These are phyloP conservation scores for Noturus placidus DNA, from an alignment of 2,113 vertebrate genomes.

Conservation along the genomic window DNA sequence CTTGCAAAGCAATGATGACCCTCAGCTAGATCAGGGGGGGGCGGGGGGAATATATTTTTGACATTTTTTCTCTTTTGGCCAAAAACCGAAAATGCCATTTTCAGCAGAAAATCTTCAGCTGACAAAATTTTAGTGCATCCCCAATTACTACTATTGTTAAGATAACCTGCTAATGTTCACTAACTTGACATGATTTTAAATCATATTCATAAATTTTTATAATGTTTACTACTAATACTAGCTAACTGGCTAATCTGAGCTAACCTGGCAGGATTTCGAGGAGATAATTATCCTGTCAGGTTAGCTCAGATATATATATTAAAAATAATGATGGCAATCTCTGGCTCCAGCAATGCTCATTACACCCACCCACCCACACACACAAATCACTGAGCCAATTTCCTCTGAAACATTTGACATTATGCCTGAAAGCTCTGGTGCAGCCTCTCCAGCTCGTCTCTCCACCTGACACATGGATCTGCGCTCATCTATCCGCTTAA, in stretches of 20 bases:
- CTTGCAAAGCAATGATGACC: too few relatives aligned
- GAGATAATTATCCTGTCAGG: background rate
- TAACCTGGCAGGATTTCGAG: background rate
- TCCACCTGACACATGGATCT: background rate
- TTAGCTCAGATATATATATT: background rate
- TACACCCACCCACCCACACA: background rate
- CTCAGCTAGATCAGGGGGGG: too few relatives aligned
- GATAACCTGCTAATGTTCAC: too few relatives aligned
- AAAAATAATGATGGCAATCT: background rate
- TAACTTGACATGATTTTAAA: background rate
- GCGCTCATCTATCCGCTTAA: background rate
- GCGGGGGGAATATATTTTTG: too few relatives aligned
- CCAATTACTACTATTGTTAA: too few relatives aligned
- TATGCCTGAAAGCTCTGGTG: background rate
- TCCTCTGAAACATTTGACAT: background rate
- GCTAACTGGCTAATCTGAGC: background rate
- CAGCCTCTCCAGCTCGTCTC: constrained; percentile 6
- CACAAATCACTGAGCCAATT: background rate
- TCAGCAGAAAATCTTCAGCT: too few relatives aligned
- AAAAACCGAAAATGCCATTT: too few relatives aligned
- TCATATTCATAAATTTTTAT: background rate
- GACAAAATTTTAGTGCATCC: too few relatives aligned
- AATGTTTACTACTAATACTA: background rate
- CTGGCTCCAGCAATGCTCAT: background rate
- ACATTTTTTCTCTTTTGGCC: too few relatives aligned